Evolutionary conservation across 2,113 vertebrate species (phyloP).

Genomic region (Paramormyrops kingsleyae): DNA sequence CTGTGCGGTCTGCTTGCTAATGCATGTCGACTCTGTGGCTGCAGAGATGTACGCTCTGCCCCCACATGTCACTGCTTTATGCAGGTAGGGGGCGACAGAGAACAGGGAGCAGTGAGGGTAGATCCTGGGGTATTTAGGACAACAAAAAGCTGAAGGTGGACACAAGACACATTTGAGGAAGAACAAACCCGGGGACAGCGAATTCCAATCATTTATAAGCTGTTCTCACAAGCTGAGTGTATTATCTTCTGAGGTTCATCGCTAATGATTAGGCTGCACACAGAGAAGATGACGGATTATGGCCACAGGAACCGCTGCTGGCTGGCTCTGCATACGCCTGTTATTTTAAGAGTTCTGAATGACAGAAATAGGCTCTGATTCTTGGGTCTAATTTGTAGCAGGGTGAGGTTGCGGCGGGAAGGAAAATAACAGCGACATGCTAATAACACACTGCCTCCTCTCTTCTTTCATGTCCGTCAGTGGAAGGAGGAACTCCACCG

Average conservation of each 20-base stretch:
- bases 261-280: background rate
- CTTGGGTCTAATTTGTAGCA: conserved; percentile 24
- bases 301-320: background rate
- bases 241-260: background rate
- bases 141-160: background rate
- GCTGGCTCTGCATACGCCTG: background rate
- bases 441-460: conserved; percentile 44
- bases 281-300: background rate
- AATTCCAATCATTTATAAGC: background rate
- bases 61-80: background rate
- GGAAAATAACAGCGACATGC: background rate
- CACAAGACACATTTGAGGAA: background rate
- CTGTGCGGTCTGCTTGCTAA: background rate
- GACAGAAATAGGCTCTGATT: conserved; percentile 24
- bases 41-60: background rate
- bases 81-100: background rate
- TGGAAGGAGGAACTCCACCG: conserved; percentile 76
- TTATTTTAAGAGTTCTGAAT: conserved; percentile 19
- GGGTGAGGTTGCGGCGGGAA: conserved; percentile 1
- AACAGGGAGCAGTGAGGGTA: background rate
- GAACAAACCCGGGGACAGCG: background rate
- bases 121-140: background rate
- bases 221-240: background rate
- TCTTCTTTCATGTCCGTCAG: conserved; percentile 38
- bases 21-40: background rate